Conservation (phyloP, 2,888 invertebrate species). For the Parnassius apollo region DNA sequence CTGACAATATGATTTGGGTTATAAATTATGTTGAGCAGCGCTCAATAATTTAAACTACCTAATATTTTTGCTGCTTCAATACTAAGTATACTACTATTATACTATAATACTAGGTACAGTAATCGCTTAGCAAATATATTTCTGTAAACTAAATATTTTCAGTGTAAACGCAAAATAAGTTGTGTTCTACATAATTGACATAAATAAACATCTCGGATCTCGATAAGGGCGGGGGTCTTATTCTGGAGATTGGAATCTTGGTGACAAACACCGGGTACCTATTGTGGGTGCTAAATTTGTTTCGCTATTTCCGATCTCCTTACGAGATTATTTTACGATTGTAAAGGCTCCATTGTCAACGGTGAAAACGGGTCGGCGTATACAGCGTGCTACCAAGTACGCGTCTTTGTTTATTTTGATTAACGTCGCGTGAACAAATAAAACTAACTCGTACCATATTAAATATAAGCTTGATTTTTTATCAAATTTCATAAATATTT, state of each 20-base stretch:
- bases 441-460: conserved; percentile 9
- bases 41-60: too few species aligned
- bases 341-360: conserved; percentile 57
- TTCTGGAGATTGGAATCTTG: conserved; percentile 65
- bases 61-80: too few species aligned
- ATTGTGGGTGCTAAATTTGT: conserved; percentile 79
- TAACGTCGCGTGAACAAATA: conserved; percentile 16
- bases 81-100: too few species aligned
- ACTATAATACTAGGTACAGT: background rate
- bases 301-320: conserved; percentile 74
- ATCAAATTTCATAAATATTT: background rate
- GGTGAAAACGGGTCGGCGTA: conserved; percentile 41
- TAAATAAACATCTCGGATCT: conserved; percentile 63
- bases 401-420: conserved; percentile 19
- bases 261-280: conserved; percentile 70
- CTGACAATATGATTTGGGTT: too few species aligned
- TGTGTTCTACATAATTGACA: conserved; percentile 37
- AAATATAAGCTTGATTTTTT: background rate
- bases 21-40: too few species aligned
- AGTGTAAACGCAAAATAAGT: background rate
- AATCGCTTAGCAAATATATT: background rate
- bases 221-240: conserved; percentile 67
- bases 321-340: conserved; percentile 71
- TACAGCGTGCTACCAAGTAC: conserved; percentile 38
- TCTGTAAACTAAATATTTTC: background rate